A percentile compares a stretch with the other conserved stretches of the same genome.
These are phyloP conservation scores for Gobio gobio DNA, from an alignment of 2,113 vertebrate genomes.

Conservation along the genomic window DNA sequence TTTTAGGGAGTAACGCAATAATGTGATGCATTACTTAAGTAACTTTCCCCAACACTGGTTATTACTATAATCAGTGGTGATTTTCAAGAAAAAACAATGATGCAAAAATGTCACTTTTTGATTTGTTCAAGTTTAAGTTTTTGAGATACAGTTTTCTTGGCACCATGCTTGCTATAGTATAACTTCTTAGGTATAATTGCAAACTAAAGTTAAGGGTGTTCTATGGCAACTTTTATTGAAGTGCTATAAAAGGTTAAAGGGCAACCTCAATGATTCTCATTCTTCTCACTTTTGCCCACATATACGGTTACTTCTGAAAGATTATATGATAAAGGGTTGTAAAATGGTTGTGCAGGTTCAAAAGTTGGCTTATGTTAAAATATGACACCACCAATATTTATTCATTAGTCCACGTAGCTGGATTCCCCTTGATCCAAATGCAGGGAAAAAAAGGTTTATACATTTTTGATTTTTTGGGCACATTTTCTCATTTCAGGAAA, in stretches of 20 bases:
- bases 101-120: not conserved
- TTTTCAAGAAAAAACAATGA: not conserved
- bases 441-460: not conserved
- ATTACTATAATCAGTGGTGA: not conserved
- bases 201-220: slow-evolving; percentile 1
- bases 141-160: not conserved
- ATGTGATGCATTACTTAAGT: too few species aligned
- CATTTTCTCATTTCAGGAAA: slow-evolving; percentile 83
- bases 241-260: slow-evolving; percentile 28
- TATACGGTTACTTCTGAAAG: not conserved
- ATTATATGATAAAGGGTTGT: slow-evolving; percentile 1
- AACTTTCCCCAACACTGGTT: not conserved
- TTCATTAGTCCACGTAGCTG: not conserved
- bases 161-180: not conserved
- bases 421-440: not conserved
- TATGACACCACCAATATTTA: not conserved
- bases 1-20: too few species aligned
- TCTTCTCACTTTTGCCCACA: not conserved
- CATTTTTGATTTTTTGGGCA: slow-evolving; percentile 47
- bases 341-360: not conserved
- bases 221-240: slow-evolving; percentile 32
- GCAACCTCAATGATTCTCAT: not conserved
- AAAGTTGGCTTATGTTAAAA: not conserved
- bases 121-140: not conserved
- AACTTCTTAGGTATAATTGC: slow-evolving; percentile 12